Evolutionary conservation across 2,113 vertebrate species (phyloP).

Genomic region (Glaucidium brasilianum): DNA sequence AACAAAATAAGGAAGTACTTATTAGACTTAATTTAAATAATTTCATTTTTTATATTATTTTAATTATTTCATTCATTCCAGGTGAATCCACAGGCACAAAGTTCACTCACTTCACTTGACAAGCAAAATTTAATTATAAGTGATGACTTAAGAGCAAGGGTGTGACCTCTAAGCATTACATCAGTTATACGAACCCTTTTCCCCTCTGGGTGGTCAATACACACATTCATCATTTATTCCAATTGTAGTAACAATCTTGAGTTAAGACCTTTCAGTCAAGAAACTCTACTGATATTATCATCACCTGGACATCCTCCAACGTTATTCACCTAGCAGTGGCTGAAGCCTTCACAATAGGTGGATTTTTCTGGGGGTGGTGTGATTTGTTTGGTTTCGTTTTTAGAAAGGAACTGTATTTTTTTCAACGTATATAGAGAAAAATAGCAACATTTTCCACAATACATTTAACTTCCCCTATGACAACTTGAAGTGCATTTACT

Average conservation of each 20-base stretch:
- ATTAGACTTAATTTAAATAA: not conserved
- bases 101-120: not conserved
- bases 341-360: not conserved
- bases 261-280: not conserved
- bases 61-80: not conserved
- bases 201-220: not conserved
- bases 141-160: not conserved
- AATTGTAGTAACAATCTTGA: not conserved
- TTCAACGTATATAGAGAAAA: not conserved
- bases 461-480: not conserved
- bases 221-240: not conserved
- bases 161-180: not conserved
- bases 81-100: not conserved
- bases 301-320: not conserved
- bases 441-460: not conserved
- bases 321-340: not conserved
- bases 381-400: not conserved
- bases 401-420: not conserved
- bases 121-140: not conserved
- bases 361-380: rapidly evolving
- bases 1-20: not conserved
- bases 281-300: not conserved
- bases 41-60: not conserved
- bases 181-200: not conserved
- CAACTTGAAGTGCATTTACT: not conserved